Percentiles rank a stretch among this genome's conserved stretches.
These are phyloP conservation scores for Anarhynchus alexandrinus DNA, from an alignment of 2,113 vertebrate genomes.

Conservation along the genomic window DNA sequence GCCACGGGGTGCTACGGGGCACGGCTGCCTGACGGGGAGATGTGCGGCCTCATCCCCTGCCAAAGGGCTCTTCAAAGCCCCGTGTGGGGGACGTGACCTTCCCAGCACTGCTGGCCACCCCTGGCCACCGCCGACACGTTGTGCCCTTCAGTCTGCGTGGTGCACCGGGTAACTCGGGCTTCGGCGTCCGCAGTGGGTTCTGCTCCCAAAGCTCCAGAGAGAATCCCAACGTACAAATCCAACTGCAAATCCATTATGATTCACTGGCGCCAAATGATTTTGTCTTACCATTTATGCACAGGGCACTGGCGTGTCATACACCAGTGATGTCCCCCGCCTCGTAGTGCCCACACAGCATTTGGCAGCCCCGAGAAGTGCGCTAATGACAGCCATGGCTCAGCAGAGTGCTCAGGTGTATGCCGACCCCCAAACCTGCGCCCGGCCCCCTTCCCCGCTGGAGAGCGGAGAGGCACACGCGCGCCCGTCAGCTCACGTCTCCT, in stretches of 20 bases:
- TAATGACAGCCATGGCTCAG: neutral
- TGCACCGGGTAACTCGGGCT: neutral
- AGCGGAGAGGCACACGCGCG: neutral
- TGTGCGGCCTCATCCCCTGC: neutral
- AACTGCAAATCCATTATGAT: slow-evolving; percentile 4
- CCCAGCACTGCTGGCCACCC: too few species aligned
- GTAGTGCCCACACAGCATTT: neutral
- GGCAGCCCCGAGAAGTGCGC: slow-evolving; percentile 19
- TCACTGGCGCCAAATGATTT: slow-evolving; percentile 34
- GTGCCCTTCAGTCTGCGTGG: too few species aligned
- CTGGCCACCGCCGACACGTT: too few species aligned
- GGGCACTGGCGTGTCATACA: slow-evolving; percentile 28
- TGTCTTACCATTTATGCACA: slow-evolving; percentile 36
- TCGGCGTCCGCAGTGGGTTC: neutral
- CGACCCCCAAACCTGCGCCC: neutral
- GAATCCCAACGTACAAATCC: neutral
- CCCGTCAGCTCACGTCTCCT: neutral
- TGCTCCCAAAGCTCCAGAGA: neutral
- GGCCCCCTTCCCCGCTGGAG: neutral
- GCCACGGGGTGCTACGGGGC: neutral
- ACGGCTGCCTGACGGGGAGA: neutral
- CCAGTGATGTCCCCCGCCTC: slow-evolving; percentile 15
- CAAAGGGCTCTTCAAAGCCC: neutral
- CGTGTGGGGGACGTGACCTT: too few species aligned
- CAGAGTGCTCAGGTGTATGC: neutral